phyloP scores from a whole-genome alignment of 92 coral and sea anemone genomes.

The Porites divaricata region DNA sequence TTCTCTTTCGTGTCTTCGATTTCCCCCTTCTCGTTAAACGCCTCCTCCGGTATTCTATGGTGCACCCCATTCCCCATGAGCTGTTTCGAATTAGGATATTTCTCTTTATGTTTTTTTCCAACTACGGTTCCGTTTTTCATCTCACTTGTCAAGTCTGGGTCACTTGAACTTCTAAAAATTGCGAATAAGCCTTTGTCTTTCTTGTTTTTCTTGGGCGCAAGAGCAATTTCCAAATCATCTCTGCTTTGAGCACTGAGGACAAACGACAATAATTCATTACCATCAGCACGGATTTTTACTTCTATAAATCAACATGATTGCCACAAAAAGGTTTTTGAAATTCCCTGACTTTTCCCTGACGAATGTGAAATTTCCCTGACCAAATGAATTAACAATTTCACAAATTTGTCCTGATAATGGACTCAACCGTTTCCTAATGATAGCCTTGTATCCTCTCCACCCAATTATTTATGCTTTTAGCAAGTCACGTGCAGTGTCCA shows the following conservation, averaged over 20 bases:
- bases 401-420: too few relatives aligned
- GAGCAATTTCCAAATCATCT: conserved; percentile 51
- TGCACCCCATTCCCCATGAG: conserved; percentile 48
- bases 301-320: too few relatives aligned
- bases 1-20: conserved; percentile 43
- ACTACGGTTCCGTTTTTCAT: conserved; percentile 63
- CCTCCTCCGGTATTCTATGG: conserved; percentile 13
- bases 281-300: neutral
- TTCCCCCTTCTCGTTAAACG: conserved; percentile 48
- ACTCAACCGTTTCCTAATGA: too few relatives aligned
- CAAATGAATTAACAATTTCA: too few relatives aligned
- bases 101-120: conserved; percentile 56
- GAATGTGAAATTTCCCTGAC: too few relatives aligned
- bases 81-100: conserved; percentile 45
- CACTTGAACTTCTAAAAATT: conserved; percentile 91
- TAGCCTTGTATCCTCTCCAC: too few relatives aligned
- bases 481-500: too few relatives aligned
- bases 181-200: conserved; percentile 68
- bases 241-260: conserved; percentile 61
- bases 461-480: too few relatives aligned
- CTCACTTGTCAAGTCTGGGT: conserved; percentile 68
- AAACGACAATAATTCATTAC: conserved; percentile 2
- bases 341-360: too few relatives aligned
- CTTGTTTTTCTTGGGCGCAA: conserved; percentile 20
- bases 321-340: neutral